phyloP scores from a whole-genome alignment of 2,113 vertebrate genomes.

The Notarius lentiginosus region DNA sequence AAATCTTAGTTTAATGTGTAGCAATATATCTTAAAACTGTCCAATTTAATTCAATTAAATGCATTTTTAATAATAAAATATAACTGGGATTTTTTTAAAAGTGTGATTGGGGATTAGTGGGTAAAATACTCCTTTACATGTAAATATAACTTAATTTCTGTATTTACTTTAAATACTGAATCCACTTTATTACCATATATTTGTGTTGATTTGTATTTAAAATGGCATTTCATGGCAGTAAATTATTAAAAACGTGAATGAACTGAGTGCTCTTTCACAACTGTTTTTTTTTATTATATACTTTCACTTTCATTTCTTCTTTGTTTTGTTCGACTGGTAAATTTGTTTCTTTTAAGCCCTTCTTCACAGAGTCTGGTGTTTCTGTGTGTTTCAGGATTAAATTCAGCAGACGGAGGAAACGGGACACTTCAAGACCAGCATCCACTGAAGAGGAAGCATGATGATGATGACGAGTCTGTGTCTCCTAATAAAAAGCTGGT shows the following conservation, averaged over 20 bases:
- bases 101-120: not conserved
- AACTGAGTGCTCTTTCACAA: not conserved
- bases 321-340: not conserved
- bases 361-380: not conserved
- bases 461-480: slow-evolving; percentile 31
- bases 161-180: not conserved
- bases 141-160: not conserved
- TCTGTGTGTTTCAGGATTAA: not conserved
- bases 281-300: not conserved
- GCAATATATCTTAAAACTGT: not conserved
- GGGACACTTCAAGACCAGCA: not conserved
- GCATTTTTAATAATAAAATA: no score
- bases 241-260: not conserved
- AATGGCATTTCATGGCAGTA: not conserved
- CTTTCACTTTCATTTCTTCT: not conserved
- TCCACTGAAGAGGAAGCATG: slow-evolving; percentile 54
- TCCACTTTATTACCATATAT: not conserved
- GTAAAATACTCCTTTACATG: not conserved
- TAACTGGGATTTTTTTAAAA: no score
- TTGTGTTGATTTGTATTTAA: not conserved
- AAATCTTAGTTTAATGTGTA: not conserved
- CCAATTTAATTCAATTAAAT: not conserved
- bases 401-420: not conserved
- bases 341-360: not conserved
- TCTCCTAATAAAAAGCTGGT: slow-evolving; percentile 61